Percentiles rank a stretch among this genome's conserved stretches.
Conservation (phyloP, 2,888 invertebrate genomes). For the Galerucella calmariensis region DNA sequence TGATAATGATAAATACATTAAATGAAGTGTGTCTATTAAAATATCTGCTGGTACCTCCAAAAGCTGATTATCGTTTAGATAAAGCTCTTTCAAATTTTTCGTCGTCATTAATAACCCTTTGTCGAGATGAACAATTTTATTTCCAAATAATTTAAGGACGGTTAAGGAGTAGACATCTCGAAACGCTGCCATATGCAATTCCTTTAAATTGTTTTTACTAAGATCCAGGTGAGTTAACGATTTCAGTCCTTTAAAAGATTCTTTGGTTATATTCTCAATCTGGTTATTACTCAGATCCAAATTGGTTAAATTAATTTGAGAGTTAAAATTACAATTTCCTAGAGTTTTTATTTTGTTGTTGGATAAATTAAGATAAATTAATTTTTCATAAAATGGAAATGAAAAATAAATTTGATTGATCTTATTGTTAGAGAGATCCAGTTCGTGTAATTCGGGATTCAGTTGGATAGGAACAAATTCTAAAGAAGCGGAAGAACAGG, state of each 20-base stretch:
- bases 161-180: slow-evolving; percentile 79
- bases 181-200: slow-evolving; percentile 80
- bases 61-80: slow-evolving; percentile 82
- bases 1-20: slow-evolving; percentile 81
- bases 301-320: slow-evolving; percentile 77
- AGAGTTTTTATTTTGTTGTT: slow-evolving; percentile 83
- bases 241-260: slow-evolving; percentile 79
- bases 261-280: slow-evolving; percentile 77
- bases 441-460: slow-evolving; percentile 85
- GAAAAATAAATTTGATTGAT: slow-evolving; percentile 83
- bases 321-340: slow-evolving; percentile 84
- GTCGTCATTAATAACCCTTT: slow-evolving; percentile 76
- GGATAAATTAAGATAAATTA: slow-evolving; percentile 84
- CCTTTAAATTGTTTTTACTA: slow-evolving; percentile 81
- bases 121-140: slow-evolving; percentile 79
- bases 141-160: slow-evolving; percentile 80
- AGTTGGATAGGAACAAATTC: slow-evolving; percentile 90
- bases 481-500: slow-evolving; percentile 81
- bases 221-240: slow-evolving; percentile 77
- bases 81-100: slow-evolving; percentile 77
- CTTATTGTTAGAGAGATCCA: slow-evolving; percentile 86
- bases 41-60: slow-evolving; percentile 80
- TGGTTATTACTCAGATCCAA: slow-evolving; percentile 83
- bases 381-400: slow-evolving; percentile 82
- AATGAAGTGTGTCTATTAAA: slow-evolving; percentile 72